These are phyloP conservation scores for Incurvaria masculella DNA, from an alignment of 2,888 invertebrate genomes.

Conservation along the genomic window DNA sequence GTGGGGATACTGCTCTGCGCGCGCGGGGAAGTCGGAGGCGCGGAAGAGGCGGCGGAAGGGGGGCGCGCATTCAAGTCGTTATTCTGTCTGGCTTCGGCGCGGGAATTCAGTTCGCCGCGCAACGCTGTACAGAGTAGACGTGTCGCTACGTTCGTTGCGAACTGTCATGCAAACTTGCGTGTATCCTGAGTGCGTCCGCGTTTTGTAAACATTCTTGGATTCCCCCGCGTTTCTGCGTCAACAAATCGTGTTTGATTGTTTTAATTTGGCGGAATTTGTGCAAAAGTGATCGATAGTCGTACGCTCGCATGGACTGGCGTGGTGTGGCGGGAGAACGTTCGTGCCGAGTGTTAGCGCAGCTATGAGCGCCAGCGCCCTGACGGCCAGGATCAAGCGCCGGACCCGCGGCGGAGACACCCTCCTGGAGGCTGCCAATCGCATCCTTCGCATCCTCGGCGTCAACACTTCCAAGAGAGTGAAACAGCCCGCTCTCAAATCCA, in stretches of 20 bases:
- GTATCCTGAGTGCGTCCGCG: background rate
- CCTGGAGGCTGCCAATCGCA: constrained; percentile 54
- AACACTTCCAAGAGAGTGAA: constrained; percentile 55
- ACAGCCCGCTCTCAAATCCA: constrained; percentile 52
- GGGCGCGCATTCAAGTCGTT: background rate
- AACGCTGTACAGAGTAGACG: constrained; percentile 33
- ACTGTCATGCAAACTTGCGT: background rate
- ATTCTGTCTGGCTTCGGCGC: background rate
- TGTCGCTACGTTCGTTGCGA: constrained; percentile 12
- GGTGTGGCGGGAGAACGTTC: background rate
- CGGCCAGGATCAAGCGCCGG: constrained; percentile 53
- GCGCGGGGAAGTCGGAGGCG: too few relatives aligned
- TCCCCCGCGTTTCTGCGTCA: background rate
- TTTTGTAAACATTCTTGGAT: background rate
- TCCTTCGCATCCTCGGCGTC: constrained; percentile 51
- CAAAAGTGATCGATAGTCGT: background rate
- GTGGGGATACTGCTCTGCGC: too few relatives aligned
- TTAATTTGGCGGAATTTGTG: too few relatives aligned
- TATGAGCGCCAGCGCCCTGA: constrained; percentile 37
- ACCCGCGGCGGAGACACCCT: constrained; percentile 55
- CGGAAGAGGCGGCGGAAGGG: too few relatives aligned
- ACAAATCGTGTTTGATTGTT: background rate
- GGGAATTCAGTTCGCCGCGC: constrained; percentile 39
- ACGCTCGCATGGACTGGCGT: background rate
- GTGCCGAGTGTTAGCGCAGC: background rate